phyloP scores from a whole-genome alignment of 2,797 vertebrate genomes.

The Sebastes itinus region DNA sequence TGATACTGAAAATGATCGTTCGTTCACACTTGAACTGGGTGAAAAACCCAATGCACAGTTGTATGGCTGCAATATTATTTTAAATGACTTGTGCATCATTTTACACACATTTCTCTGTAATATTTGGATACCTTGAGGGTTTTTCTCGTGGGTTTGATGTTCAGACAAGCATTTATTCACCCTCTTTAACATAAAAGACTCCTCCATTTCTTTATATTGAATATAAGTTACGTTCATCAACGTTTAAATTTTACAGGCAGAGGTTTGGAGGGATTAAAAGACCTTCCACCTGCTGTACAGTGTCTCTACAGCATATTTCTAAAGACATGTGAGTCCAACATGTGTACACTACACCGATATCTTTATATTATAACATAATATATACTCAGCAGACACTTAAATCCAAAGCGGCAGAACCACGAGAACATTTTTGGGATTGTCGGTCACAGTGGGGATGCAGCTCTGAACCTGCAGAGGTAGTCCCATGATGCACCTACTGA shows the following conservation, averaged over 20 bases:
- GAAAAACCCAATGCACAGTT: neutral
- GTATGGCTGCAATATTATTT: neutral
- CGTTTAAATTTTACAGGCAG: neutral
- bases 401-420: neutral
- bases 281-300: neutral
- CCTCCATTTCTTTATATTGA: neutral
- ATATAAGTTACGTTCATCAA: neutral
- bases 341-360: neutral
- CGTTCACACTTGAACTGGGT: neutral
- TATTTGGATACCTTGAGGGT: neutral
- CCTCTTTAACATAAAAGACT: neutral
- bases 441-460: neutral
- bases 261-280: neutral
- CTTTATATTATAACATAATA: neutral
- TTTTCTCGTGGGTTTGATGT: neutral
- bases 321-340: neutral
- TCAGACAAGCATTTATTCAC: neutral
- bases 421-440: neutral
- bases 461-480: neutral
- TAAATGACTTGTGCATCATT: neutral
- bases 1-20: neutral
- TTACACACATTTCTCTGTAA: neutral
- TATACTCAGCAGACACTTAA: neutral
- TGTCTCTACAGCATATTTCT: neutral
- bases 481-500: slow-evolving; percentile 13